A percentile compares a stretch with the other conserved stretches of the same genome.
Conservation (phyloP, 2,888 invertebrate genomes). For the Macrophya alboannulata region DNA sequence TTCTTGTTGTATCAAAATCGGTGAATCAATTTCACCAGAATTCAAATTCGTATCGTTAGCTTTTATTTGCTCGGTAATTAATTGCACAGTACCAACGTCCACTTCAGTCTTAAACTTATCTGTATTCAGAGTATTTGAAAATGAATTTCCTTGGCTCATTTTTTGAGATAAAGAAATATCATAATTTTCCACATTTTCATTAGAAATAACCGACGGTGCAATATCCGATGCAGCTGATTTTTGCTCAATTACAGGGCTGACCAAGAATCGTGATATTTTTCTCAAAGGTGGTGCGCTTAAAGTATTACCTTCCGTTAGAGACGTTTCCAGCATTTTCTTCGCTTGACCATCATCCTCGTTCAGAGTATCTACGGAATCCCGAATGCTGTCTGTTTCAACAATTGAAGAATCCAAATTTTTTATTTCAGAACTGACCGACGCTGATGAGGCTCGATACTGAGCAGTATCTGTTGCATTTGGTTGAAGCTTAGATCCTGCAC, state of each 20-base stretch:
- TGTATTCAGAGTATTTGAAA: neutral
- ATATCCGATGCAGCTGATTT: slow-evolving; percentile 78
- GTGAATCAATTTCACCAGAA: slow-evolving; percentile 20
- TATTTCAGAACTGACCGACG: slow-evolving; percentile 47
- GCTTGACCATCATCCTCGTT: slow-evolving; percentile 50
- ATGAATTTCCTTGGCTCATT: neutral
- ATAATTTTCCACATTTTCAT: slow-evolving; percentile 13
- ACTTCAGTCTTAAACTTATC: slow-evolving; percentile 15
- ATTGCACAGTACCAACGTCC: neutral
- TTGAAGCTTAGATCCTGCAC: neutral
- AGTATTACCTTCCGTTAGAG: slow-evolving; percentile 65
- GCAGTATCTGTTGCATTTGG: neutral
- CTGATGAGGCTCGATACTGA: slow-evolving; percentile 12
- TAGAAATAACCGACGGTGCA: slow-evolving; percentile 62
- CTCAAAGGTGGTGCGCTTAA: slow-evolving; percentile 81
- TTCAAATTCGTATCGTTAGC: neutral
- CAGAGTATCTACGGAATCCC: slow-evolving; percentile 39
- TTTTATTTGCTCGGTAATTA: slow-evolving; percentile 17
- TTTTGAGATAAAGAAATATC: slow-evolving; percentile 12
- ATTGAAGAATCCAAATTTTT: slow-evolving; percentile 62
- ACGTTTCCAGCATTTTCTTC: slow-evolving; percentile 62
- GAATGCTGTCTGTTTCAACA: slow-evolving; percentile 56
- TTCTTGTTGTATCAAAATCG: slow-evolving; percentile 14
- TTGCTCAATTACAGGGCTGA: slow-evolving; percentile 89
- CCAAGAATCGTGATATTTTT: slow-evolving; percentile 91